phyloP scores from a whole-genome alignment of 2,888 invertebrate species.

The Troglohyphantes excavatus region DNA sequence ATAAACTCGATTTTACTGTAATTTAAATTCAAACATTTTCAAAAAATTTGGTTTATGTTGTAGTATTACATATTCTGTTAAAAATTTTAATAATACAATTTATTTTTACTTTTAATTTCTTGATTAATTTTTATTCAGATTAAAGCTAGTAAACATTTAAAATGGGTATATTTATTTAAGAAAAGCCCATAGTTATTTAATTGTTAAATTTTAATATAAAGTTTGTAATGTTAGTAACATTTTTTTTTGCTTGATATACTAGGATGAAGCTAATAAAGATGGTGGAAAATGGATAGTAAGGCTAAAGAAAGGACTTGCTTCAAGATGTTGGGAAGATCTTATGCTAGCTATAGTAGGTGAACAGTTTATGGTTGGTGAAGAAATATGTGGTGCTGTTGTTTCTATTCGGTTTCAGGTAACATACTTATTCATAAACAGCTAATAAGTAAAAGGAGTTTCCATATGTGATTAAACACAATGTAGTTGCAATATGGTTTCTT shows the following conservation, averaged over 20 bases:
- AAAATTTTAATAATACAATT: no score
- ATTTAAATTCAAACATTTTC: no score
- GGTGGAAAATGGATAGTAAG: slow-evolving; percentile 99
- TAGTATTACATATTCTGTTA: no score
- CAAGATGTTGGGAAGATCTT: slow-evolving; percentile 99
- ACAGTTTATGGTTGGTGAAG: slow-evolving; percentile 99
- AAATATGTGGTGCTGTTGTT: slow-evolving; percentile 98
- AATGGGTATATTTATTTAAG: no score
- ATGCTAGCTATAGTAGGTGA: slow-evolving; percentile 97
- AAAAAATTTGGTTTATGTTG: no score
- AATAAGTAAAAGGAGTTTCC: neutral
- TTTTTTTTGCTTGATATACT: neutral
- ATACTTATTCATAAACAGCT: neutral
- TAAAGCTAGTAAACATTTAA: no score
- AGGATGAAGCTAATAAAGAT: slow-evolving; percentile 95
- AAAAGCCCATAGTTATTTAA: no score
- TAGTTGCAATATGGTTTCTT: neutral
- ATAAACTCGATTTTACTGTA: no score
- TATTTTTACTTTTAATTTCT: no score
- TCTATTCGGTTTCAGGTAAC: slow-evolving; percentile 94
- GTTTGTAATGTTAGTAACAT: neutral
- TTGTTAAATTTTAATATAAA: no score
- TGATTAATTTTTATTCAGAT: no score
- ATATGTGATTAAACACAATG: neutral
- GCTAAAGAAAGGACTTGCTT: slow-evolving; percentile 95